Base-by-base conservation (phyloP, 2,888 invertebrate genomes). In the Amiota minor region DNA sequence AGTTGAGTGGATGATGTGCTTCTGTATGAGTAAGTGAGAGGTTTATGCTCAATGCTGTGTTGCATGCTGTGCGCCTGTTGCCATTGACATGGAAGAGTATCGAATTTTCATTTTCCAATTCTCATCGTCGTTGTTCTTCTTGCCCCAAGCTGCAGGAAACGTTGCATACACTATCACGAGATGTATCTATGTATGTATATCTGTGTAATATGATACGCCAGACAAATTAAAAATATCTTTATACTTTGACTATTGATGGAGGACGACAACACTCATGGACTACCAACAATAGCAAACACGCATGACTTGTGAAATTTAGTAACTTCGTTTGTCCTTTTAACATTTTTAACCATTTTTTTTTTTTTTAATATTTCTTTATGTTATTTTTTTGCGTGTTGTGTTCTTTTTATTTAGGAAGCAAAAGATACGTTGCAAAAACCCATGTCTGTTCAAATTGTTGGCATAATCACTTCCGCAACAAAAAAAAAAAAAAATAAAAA, bases 21-120 rank as follows among this genome's bases (percentile, higher is more conserved):
- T 18, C 8, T 59, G 56, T 18, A 4, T 18, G 1, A 1, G 56
- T 59, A 20, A 18, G 18, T 18, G 56, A 18, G 56, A 16, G 11
- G 16, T 59, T 59, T 12, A 50, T 50, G 56, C 56, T 18, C 50
- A 50, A 49, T 49, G 61, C 16, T 49, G 59, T 62, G 12, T n/a
- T 59, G 61, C 55, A 53, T 59, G 65, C 78, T 79, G 78, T 10
- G 55, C 74, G 75, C 79, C 79, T 74, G 70, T 46, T 62, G 16
- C 53, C 50, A 46, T n/a, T 61, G 71, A 72, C 73, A 78, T 72
- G 79, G 75, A 74, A 73, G 73, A 74, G 75, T 77, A 75, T 75
- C 75, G 75, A 75, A 75, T 74, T 73, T 76, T 75, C 46, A 68
- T 75, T 76, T 73, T 72, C 69, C 12, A 69, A 18, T 11, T 20